phyloP scores from a whole-genome alignment of 1,140 invertebrate species.

The Drosophila orena region DNA sequence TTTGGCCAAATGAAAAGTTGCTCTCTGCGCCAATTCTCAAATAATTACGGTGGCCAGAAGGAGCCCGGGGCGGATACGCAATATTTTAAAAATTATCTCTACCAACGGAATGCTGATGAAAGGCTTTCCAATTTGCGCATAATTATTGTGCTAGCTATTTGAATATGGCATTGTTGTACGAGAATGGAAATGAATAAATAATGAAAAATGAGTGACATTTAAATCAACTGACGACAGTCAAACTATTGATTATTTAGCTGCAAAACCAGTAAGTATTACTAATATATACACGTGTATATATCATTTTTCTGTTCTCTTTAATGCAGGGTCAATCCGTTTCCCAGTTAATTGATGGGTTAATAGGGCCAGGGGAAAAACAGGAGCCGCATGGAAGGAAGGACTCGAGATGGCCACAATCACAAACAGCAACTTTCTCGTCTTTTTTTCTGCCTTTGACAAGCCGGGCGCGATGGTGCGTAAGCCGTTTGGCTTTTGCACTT shows the following conservation, averaged over 20 bases:
- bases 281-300: neutral
- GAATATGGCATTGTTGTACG: too few species aligned
- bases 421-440: conserved; percentile 18
- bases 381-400: neutral
- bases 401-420: neutral
- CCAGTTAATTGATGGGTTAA: neutral
- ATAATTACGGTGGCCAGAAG: conserved; percentile 16
- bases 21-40: conserved; percentile 20
- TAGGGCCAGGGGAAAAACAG: neutral
- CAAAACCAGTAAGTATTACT: too few species aligned
- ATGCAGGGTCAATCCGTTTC: neutral
- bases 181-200: too few species aligned
- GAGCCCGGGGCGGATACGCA: neutral
- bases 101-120: neutral
- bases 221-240: too few species aligned
- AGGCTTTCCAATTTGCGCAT: neutral
- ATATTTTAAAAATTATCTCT: neutral
- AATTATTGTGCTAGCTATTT: neutral
- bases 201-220: too few species aligned
- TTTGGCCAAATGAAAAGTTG: conserved; percentile 22
- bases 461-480: conserved; percentile 53
- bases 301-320: neutral
- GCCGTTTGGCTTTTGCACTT: conserved; percentile 61
- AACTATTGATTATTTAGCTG: too few species aligned
- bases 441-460: conserved; percentile 42